Evolutionary conservation across 35 echinoderm and acorn worm genomes (phyloP).

Genomic region (Stichopus chloronotus): DNA sequence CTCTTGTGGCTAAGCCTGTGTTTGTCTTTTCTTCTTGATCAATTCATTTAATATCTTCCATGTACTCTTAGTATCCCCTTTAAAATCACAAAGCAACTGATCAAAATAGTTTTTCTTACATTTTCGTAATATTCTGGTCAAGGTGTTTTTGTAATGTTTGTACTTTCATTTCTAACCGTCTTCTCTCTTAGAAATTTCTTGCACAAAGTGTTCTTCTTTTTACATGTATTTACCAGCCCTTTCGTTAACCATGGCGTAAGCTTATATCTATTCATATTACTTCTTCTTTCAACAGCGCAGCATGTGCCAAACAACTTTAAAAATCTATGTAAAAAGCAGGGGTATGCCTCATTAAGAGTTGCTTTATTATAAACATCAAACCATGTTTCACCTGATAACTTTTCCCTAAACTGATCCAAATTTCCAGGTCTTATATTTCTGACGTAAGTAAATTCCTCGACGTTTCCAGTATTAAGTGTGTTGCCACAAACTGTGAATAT

Average conservation of each 20-base stretch:
- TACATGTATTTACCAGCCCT: too few species aligned
- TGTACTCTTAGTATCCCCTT: constrained; percentile 18
- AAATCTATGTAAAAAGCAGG: too few species aligned
- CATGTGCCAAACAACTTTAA: neutral
- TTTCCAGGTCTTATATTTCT: too few species aligned
- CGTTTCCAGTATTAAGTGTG: too few species aligned
- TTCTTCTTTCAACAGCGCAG: neutral
- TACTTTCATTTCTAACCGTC: constrained; percentile 3
- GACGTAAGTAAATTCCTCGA: too few species aligned
- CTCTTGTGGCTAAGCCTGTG: neutral
- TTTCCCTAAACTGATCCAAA: too few species aligned
- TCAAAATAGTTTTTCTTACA: too few species aligned
- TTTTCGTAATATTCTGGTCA: constrained; percentile 29
- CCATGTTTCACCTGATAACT: too few species aligned
- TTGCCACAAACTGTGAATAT: too few species aligned
- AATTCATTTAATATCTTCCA: constrained; percentile 3
- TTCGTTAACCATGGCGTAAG: too few species aligned
- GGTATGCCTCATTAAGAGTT: too few species aligned
- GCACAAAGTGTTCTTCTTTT: constrained; percentile 15
- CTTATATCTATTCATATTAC: neutral
- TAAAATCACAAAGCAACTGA: neutral
- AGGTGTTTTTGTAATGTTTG: constrained; percentile 35
- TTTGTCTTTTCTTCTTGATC: constrained; percentile 27
- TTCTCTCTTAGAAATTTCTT: constrained; percentile 22
- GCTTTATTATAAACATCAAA: too few species aligned